These are phyloP conservation scores for Phoenicopterus ruber DNA, from an alignment of 2,113 vertebrate species.

Conservation along the genomic window DNA sequence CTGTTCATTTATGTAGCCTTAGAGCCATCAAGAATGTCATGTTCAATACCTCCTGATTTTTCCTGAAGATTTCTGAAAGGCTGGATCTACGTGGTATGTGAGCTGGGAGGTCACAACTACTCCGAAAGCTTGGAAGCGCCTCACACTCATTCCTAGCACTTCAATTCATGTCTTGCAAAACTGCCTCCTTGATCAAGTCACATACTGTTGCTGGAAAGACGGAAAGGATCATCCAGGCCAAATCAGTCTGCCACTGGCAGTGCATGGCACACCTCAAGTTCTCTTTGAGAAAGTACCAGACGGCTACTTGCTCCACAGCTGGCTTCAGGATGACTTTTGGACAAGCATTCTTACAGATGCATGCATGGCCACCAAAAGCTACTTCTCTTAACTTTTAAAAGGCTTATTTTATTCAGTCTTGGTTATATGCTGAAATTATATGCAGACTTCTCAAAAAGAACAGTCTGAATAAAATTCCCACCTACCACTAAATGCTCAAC, in stretches of 20 bases:
- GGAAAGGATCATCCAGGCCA: not conserved
- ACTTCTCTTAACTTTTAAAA: not conserved
- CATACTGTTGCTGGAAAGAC: not conserved
- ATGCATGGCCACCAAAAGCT: not conserved
- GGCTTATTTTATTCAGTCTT: not conserved
- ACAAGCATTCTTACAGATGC: not conserved
- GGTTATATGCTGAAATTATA: not conserved
- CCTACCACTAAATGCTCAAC: not conserved
- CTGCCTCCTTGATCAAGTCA: not conserved
- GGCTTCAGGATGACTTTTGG: not conserved
- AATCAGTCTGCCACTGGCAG: not conserved
- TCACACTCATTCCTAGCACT: not conserved
- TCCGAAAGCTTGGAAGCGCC: not conserved
- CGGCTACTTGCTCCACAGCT: not conserved
- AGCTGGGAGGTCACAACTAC: not conserved
- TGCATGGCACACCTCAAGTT: not conserved
- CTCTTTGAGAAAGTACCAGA: not conserved
- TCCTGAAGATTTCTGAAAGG: not conserved
- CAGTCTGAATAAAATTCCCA: not conserved
- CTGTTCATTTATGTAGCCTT: not conserved
- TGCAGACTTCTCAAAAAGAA: not conserved
- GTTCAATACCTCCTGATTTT: not conserved
- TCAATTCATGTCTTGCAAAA: not conserved
- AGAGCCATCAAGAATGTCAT: not conserved
- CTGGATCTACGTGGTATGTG: not conserved